Conservation (phyloP, 2,113 vertebrate genomes). For the Vulpes ferrilata region DNA sequence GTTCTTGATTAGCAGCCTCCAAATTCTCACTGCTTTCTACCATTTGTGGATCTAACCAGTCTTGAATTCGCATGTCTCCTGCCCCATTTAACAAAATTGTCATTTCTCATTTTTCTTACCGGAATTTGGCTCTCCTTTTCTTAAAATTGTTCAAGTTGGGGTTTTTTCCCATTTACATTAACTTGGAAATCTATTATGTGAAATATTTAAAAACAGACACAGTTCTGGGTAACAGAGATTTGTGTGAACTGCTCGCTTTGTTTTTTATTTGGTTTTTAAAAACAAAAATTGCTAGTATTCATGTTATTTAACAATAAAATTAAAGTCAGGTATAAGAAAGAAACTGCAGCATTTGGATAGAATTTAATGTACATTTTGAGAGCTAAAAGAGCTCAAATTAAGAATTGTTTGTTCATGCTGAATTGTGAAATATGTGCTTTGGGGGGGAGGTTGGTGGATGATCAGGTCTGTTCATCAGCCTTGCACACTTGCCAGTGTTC, state of each 20-base stretch:
- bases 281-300: background rate
- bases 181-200: background rate
- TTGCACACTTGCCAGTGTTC: background rate
- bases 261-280: background rate
- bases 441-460: background rate
- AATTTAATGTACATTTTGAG: background rate
- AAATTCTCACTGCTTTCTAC: background rate
- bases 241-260: background rate
- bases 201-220: background rate
- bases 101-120: background rate
- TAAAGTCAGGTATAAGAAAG: background rate
- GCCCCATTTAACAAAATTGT: background rate
- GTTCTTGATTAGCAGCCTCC: background rate
- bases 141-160: background rate
- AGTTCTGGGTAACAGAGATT: background rate
- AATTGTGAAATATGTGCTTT: background rate
- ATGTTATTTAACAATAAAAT: background rate
- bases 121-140: background rate
- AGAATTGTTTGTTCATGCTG: background rate
- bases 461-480: background rate
- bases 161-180: background rate
- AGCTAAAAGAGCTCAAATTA: background rate
- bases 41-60: background rate
- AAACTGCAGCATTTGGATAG: background rate
- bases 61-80: background rate